Evolutionary conservation across 1,140 invertebrate genomes (phyloP).

Genomic region (Cyrtorhinus lividipennis): DNA sequence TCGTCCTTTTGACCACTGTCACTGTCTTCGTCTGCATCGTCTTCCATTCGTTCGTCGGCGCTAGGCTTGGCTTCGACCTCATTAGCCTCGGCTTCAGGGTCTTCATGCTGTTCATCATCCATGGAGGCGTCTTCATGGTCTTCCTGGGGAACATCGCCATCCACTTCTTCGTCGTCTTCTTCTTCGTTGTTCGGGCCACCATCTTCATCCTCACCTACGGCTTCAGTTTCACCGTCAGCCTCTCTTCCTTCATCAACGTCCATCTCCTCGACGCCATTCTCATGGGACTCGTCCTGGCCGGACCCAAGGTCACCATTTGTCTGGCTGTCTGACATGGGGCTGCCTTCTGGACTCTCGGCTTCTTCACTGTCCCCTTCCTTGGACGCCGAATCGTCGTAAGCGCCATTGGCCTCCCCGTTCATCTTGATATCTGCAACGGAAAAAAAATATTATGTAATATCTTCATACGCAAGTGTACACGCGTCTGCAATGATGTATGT

Average conservation of each 20-base stretch:
- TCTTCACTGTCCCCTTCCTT: conserved; percentile 24
- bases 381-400: conserved; percentile 22
- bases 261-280: conserved; percentile 16
- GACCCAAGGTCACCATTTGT: conserved; percentile 8
- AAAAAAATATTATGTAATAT: conserved; percentile 10
- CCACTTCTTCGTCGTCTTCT: conserved; percentile 23
- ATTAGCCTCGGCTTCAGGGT: conserved; percentile 18
- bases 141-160: conserved; percentile 19
- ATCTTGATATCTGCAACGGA: conserved; percentile 27
- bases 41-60: conserved; percentile 13
- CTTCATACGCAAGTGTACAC: too few relatives aligned
- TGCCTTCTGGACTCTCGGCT: conserved; percentile 19
- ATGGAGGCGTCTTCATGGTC: too few relatives aligned
- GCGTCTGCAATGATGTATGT: too few relatives aligned
- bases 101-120: conserved; percentile 19
- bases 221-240: conserved; percentile 13
- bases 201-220: conserved; percentile 26
- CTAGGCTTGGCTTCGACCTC: not conserved
- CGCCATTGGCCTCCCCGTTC: conserved; percentile 33
- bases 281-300: conserved; percentile 5
- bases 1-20: not conserved
- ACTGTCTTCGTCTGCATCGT: conserved; percentile 8
- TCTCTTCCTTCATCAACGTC: conserved; percentile 15
- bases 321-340: not conserved
- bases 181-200: conserved; percentile 27